Evolutionary conservation across 2,888 invertebrate genomes (phyloP), one percentile per base, ranked within the genome.

Genomic region (Tanypteryx hageni): DNA sequence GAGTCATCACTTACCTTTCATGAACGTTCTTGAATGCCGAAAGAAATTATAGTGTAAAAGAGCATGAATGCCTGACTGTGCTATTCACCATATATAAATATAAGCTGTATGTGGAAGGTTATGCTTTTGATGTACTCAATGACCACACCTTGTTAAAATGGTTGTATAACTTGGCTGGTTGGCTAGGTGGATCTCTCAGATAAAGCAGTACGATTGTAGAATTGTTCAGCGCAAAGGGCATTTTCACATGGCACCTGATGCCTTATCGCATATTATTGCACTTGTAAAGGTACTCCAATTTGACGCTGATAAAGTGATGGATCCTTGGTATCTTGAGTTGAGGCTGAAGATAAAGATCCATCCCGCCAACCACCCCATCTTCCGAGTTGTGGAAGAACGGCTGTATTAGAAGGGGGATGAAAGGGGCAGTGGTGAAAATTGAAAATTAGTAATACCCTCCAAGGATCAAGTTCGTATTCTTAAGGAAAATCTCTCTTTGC

Each of bases 171-270:
- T 85, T 92, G 84, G 85, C 13, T 2, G 61, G 56, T 58, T 92
- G 10, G 83, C 84, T 16, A 83, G 92, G 31, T 92, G 92, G 92
- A 58, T 85, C 13, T 85, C 58, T n/a, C 57, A n/a, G 58, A 92
- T 95, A 10, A 93, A 94, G 92, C 93, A 94, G n/a, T 94, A 94
- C 92, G 93, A 94, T 18, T 94, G 94, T 89, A 93, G 93, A 0
- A 93, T 95, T 5, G 89, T 92, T 16, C 94, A 95, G 92, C 92
- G 93, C 13, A 93, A 93, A 2, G 94, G 94, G 0, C 92, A 85
- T 0, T 91, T 92, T 10, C 93, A 94, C 92, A 92, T 92, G 11
- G 93, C 94, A 5, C 94, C 94, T 2, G 95, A 95, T 93, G 94
- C 94, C 5, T 92, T 95, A 5, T 94, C 94, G 0, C 85, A 94